Base-by-base conservation (phyloP, 2,113 vertebrate genomes). In the Prolemur simus region DNA sequence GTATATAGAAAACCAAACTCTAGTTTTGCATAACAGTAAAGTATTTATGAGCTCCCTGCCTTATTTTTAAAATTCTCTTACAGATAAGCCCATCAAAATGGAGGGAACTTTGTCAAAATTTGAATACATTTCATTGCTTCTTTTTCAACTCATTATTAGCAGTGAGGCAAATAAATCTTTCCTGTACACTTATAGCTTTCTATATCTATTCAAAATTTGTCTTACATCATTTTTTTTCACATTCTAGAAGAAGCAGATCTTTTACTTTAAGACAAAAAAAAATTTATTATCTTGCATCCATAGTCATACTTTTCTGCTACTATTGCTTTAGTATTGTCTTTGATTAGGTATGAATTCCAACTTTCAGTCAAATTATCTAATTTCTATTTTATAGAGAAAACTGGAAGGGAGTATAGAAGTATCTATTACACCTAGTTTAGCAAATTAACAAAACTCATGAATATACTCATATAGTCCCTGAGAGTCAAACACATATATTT, bases 371-470 rank as follows among this genome's bases (percentile, higher is more conserved):
- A 77, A 89, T 77, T 78, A 94, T 37, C 45, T 91, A 63, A 91
- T 64, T 87, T 89, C 32, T 96, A 34, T 63, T 77, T 91, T 52
- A 68, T 37, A 81, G 52, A 69, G 64, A 87, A 96, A 92, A 95
- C 32, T 74, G 1, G 64, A 66, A 73, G 11, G 12, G 17, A 45
- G 17, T 83, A 2, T 68, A 82, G 77, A 74, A n/a, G 27, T 76
- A 23, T 86, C 32, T 84, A 21, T 82, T 32, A 52, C 32, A 87
- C 2, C 74, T 13, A 64, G 8, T 18, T 85, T 78, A 83, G 29
- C 7, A 89, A 85, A 85, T 91, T 64, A 64, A 18, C 47, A 63
- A 60, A 77, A 87, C 49, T 83, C 54, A 83, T 58, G 2, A 37
- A 82, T 86, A n/a, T 17, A 69, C 13, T 52, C 21, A 66, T 42